Evolutionary conservation across 2,113 vertebrate genomes (phyloP), one percentile per base, ranked within the genome.

Genomic region (Tetraodon nigroviridis): DNA sequence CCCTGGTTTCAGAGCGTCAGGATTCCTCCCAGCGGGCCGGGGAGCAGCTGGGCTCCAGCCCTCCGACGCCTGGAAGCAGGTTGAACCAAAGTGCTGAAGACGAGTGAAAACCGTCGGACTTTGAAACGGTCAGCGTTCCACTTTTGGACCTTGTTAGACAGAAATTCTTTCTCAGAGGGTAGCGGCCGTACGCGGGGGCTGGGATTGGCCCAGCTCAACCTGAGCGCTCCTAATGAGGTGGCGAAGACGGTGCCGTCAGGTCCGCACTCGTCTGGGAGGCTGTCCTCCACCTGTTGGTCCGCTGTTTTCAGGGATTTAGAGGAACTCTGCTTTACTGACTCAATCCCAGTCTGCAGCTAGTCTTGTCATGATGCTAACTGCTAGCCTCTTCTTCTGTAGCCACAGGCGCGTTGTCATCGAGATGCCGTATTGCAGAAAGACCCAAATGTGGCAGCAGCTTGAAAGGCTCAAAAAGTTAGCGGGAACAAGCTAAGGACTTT

Each of bases 121-220:
- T 12, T 37, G 32, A 37, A 37, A 12, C 15, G 82, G 78, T 89
- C 82, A 86, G 87, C 87, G 56, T 76, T 88, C 85, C 81, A 74
- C 71, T 80, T 89, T 79, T 73, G 79, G 79, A 80, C 83, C 84
- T 78, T 79, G 83, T 81, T 65, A 81, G 82, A 83, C 84, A 76
- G 76, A 66, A 67, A 78, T 77, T 83, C 82, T 10, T 37, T 10
- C 74, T 85, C 75, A 61, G 67, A 83, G 72, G 78, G 86, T 81
- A 84, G 74, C 64, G 65, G 71, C 78, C 67, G 50, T 61, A 55
- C 66, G 21, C 44, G 58, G 77, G 69, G 78, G 24, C 48, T 59
- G 77, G 69, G 78, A 85, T 80, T 78, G 81, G 78, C 58, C 41
- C 8, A 37, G 32, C 8, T 37, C 32, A 58, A 69, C 77, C 50